These are phyloP conservation scores for Scaptodrosophila latifasciaeformis DNA, from an alignment of 2,888 invertebrate genomes.

Conservation along the genomic window DNA sequence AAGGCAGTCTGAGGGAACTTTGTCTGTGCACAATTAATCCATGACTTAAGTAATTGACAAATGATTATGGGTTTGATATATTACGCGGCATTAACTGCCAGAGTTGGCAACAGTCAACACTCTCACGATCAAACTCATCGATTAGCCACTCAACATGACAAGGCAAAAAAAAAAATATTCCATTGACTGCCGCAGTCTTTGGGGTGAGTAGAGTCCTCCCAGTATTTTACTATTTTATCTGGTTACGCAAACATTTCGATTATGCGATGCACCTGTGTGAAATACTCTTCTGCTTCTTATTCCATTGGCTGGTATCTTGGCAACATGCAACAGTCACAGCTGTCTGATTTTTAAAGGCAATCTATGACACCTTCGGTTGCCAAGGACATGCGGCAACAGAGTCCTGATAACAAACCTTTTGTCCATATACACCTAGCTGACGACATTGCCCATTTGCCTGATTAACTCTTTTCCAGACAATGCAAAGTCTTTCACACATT, in stretches of 20 bases:
- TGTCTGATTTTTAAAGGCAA: slow-evolving; percentile 22
- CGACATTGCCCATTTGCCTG: slow-evolving; percentile 51
- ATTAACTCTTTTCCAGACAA: slow-evolving; percentile 52
- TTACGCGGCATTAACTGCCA: background rate
- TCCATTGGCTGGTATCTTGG: slow-evolving; percentile 21
- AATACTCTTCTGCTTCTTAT: no score
- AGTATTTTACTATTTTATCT: no score
- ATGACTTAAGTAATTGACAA: slow-evolving; percentile 64
- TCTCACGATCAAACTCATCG: background rate
- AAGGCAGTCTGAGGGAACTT: no score
- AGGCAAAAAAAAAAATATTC: no score
- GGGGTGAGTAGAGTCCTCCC: no score
- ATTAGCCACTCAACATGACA: no score
- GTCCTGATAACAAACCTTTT: slow-evolving; percentile 27
- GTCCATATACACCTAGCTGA: slow-evolving; percentile 22
- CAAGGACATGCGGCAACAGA: slow-evolving; percentile 31
- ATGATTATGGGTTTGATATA: slow-evolving; percentile 56
- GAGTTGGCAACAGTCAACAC: slow-evolving; percentile 16
- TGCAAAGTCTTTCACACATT: no score
- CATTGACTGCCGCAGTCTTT: no score
- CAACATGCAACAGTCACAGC: slow-evolving; percentile 18
- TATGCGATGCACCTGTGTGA: no score
- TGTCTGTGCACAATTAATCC: slow-evolving; percentile 45
- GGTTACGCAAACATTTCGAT: no score
- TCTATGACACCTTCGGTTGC: slow-evolving; percentile 24